Conservation (phyloP, 2,797 vertebrate genomes). For the Okamejei kenojei region DNA sequence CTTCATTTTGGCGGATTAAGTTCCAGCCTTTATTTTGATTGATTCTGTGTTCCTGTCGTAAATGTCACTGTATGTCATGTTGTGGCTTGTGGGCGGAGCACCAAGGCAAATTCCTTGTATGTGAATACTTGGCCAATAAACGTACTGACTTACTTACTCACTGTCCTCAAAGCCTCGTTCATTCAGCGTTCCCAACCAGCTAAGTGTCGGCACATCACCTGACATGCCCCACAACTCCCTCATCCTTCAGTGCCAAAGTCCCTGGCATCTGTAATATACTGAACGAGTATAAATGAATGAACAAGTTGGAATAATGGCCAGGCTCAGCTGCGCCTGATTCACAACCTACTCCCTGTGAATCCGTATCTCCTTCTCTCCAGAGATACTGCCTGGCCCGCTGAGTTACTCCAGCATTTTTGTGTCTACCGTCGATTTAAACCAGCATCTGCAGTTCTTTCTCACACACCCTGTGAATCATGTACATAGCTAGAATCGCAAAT, state of each 20-base stretch:
- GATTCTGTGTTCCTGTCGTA: not conserved
- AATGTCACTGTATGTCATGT: no score
- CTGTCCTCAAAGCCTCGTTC: not conserved
- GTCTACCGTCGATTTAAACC: no score
- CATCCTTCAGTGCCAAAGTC: not conserved
- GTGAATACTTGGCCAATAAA: no score
- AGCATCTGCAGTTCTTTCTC: no score
- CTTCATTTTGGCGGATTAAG: not conserved
- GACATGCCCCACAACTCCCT: not conserved
- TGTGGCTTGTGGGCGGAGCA: no score
- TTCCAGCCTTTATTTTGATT: not conserved
- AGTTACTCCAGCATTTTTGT: no score
- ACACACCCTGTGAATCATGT: not conserved
- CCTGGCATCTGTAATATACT: not conserved
- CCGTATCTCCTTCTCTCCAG: no score
- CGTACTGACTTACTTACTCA: no score
- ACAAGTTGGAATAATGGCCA: not conserved
- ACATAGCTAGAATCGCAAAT: not conserved
- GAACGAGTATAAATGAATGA: not conserved
- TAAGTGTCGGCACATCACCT: not conserved
- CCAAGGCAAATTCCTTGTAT: no score
- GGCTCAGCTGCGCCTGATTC: not conserved
- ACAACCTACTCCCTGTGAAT: no score
- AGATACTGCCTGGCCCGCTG: no score
- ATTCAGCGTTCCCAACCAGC: not conserved